A percentile compares a stretch with the other conserved stretches of the same genome.
Evolutionary conservation across 2,113 vertebrate genomes (phyloP).

Genomic region (Hippotragus niger): DNA sequence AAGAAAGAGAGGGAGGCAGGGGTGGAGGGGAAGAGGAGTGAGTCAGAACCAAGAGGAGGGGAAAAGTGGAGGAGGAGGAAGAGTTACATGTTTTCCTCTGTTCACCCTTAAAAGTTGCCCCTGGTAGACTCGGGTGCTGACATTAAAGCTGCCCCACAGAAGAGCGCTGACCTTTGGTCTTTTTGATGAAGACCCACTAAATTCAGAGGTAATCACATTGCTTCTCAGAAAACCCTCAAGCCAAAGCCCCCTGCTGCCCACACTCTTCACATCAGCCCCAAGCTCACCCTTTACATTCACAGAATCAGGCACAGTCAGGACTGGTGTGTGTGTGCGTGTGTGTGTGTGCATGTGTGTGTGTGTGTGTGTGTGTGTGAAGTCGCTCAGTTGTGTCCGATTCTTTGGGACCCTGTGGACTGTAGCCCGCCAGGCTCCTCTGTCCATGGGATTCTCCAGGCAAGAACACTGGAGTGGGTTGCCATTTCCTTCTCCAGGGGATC

Average conservation of each 20-base stretch:
- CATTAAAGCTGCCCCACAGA: not conserved
- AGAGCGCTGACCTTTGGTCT: not conserved
- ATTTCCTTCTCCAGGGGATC: too few species aligned
- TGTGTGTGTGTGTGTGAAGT: too few species aligned
- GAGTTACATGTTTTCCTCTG: rapidly evolving
- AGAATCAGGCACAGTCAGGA: not conserved
- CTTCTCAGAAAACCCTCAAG: conserved; percentile 61
- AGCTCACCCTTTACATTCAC: not conserved
- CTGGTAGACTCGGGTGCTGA: rapidly evolving
- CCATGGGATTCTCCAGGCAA: too few species aligned
- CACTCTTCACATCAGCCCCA: not conserved
- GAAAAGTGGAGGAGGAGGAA: not conserved
- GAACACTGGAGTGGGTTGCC: too few species aligned
- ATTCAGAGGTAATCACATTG: conserved; percentile 51
- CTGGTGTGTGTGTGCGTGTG: too few species aligned
- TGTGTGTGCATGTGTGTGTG: too few species aligned
- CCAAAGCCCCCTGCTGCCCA: not conserved
- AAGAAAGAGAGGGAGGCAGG: not conserved
- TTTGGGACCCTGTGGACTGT: too few species aligned
- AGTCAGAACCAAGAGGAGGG: rapidly evolving
- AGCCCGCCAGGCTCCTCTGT: too few species aligned
- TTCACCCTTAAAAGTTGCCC: not conserved
- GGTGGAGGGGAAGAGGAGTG: not conserved
- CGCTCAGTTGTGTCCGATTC: too few species aligned
- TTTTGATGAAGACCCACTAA: not conserved